These are phyloP conservation scores for Aurelia aurita DNA, from an alignment of 30 jellyfish, hydroid and myxozoan species.

Conservation along the genomic window DNA sequence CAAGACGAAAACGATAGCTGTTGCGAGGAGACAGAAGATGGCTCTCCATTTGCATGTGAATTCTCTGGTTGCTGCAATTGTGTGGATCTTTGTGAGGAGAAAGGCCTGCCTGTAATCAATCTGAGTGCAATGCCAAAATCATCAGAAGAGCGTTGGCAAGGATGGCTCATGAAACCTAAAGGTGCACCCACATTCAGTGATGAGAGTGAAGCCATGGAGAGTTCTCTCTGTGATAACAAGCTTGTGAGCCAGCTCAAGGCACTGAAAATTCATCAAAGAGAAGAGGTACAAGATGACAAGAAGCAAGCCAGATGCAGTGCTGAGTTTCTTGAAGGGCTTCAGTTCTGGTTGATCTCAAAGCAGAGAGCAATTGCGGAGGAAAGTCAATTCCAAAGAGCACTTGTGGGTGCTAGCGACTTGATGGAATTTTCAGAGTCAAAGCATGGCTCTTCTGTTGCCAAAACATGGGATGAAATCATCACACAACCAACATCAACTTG, in stretches of 20 bases:
- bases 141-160: neutral
- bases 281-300: neutral
- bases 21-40: too few relatives aligned
- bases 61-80: slow-evolving; percentile 42
- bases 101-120: neutral
- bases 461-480: slow-evolving; percentile 38
- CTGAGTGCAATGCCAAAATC: neutral
- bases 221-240: neutral
- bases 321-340: neutral
- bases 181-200: neutral
- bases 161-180: slow-evolving; percentile 28
- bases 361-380: neutral
- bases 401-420: too few relatives aligned
- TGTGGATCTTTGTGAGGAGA: slow-evolving; percentile 47
- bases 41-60: too few relatives aligned
- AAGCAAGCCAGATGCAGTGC: neutral
- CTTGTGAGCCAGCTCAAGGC: slow-evolving; percentile 27
- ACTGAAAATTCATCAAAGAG: neutral
- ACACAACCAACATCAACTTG: slow-evolving; percentile 9
- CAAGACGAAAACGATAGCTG: too few relatives aligned
- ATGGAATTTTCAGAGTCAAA: neutral
- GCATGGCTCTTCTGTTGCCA: neutral
- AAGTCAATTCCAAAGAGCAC: neutral
- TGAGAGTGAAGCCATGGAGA: neutral
- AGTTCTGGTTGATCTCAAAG: slow-evolving; percentile 17